Conservation (phyloP, 2,888 invertebrate genomes). For the Mellilla xanthometata region DNA sequence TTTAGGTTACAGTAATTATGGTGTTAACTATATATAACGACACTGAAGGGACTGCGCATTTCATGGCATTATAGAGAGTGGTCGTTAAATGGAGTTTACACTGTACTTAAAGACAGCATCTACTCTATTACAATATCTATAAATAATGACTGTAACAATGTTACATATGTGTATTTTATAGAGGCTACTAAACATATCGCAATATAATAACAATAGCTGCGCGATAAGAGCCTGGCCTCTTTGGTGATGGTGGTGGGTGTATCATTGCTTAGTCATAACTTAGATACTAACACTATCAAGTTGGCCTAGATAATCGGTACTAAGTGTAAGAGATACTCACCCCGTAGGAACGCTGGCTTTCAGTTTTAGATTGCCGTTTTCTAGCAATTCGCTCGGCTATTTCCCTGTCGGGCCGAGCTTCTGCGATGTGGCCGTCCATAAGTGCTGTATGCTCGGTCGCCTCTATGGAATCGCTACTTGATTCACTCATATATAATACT, state of each 20-base stretch:
- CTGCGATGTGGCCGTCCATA: conserved; percentile 92
- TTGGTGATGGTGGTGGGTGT: conserved; percentile 16
- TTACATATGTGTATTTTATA: too few species aligned
- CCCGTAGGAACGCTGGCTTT: conserved; percentile 77
- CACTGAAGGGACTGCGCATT: too few species aligned
- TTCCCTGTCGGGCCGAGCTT: conserved; percentile 83
- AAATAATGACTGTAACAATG: too few species aligned
- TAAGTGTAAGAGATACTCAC: conserved; percentile 52
- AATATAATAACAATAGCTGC: background rate
- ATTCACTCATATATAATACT: conserved; percentile 68
- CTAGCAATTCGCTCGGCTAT: conserved; percentile 77
- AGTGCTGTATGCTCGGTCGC: conserved; percentile 90
- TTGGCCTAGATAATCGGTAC: background rate
- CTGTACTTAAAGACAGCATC: too few species aligned
- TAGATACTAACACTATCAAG: background rate
- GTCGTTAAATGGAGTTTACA: too few species aligned
- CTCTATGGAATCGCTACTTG: conserved; percentile 80
- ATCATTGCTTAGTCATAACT: conserved; percentile 15
- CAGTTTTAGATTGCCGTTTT: conserved; percentile 80
- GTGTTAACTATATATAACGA: too few species aligned
- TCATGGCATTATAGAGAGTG: too few species aligned
- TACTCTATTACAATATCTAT: too few species aligned
- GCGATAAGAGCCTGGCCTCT: background rate
- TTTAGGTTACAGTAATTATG: too few species aligned
- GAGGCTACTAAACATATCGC: background rate